phyloP scores from a whole-genome alignment of 2,888 invertebrate genomes.

The Cosmia pyralina region DNA sequence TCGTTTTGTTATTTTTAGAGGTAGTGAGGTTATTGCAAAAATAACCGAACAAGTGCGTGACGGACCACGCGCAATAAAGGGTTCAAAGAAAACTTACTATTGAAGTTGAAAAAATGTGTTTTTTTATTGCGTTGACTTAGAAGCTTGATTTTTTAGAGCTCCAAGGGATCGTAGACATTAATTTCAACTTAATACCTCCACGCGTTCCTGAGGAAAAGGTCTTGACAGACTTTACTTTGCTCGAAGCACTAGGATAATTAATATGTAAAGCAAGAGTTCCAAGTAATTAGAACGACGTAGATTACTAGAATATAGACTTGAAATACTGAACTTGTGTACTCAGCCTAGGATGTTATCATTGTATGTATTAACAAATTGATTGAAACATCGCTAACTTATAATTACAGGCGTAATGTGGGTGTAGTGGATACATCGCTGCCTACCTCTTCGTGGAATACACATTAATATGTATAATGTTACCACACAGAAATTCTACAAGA shows the following conservation, averaged over 20 bases:
- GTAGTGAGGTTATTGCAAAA: background rate
- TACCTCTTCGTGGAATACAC: too few relatives aligned
- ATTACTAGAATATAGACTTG: background rate
- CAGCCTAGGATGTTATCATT: background rate
- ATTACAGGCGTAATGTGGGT: background rate
- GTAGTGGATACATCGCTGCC: background rate
- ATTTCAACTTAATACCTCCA: too few relatives aligned
- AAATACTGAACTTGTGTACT: background rate
- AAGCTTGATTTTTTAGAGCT: too few relatives aligned
- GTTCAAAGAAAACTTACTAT: too few relatives aligned
- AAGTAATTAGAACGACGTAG: background rate
- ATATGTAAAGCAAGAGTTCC: background rate
- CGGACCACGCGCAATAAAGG: too few relatives aligned
- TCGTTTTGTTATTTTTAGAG: background rate
- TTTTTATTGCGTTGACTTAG: too few relatives aligned
- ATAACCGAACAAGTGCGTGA: too few relatives aligned
- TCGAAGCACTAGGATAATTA: conserved; percentile 13
- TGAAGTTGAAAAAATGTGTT: too few relatives aligned
- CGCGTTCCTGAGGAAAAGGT: too few relatives aligned
- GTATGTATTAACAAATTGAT: background rate
- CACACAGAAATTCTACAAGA: background rate
- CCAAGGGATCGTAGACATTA: too few relatives aligned
- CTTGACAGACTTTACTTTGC: too few relatives aligned
- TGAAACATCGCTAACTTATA: conserved; percentile 1
- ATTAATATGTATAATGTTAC: background rate